phyloP scores from a whole-genome alignment of 1,140 invertebrate species.

The Brachionus sp. region DNA sequence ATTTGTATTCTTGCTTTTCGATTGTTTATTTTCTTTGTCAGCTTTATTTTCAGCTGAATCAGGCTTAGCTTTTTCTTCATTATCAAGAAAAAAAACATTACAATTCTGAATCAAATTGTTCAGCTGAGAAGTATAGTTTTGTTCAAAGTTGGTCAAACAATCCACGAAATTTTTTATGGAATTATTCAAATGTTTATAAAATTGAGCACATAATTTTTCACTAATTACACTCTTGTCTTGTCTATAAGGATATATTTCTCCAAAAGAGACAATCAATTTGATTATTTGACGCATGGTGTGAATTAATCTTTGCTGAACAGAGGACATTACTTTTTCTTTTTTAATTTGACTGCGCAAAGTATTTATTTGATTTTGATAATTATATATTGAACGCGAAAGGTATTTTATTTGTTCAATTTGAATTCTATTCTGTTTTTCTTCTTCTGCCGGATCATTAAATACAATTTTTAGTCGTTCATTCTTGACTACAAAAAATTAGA shows the following conservation, averaged over 20 bases:
- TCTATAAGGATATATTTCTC: constrained; percentile 12
- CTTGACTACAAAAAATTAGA: neutral
- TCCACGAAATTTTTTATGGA: neutral
- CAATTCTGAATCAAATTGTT: neutral
- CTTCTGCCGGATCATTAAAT: constrained; percentile 19
- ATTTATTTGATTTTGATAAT: constrained; percentile 35
- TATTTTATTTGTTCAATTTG: constrained; percentile 26
- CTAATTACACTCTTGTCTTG: constrained; percentile 16
- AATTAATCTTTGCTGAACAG: neutral
- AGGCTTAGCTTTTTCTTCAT: neutral
- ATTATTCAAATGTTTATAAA: neutral
- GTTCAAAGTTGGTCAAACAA: neutral
- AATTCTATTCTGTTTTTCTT: constrained; percentile 19
- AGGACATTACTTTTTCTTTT: neutral
- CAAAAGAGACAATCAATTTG: neutral
- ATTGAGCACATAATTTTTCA: constrained; percentile 6
- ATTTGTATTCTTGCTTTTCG: neutral
- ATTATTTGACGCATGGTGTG: constrained; percentile 20
- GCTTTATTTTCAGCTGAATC: neutral
- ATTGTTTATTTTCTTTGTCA: neutral
- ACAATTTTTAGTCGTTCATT: constrained; percentile 5
- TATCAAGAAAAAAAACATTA: neutral
- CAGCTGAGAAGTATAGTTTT: neutral
- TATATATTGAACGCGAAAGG: neutral
- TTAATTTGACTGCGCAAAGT: neutral